Base-by-base conservation (phyloP, 2,113 vertebrate species). In the Lontra canadensis region DNA sequence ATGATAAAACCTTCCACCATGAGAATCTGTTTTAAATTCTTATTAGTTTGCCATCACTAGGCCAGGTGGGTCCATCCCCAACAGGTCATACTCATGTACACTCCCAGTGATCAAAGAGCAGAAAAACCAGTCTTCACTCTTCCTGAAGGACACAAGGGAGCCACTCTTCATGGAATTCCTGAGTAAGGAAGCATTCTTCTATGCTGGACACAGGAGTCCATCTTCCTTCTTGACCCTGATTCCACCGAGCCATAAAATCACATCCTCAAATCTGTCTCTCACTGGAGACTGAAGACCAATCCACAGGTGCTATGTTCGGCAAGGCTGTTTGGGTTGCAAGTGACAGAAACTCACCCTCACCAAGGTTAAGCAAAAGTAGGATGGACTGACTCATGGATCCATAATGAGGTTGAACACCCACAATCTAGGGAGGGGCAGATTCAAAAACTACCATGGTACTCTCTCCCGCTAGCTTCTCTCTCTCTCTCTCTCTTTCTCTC, bases 21-120 rank as follows among this genome's bases (percentile, higher is more conserved):
- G 4, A 94, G 73, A 42, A 84, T 42, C 76, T 88, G 47, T 71
- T 95, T 93, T 83, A 57, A 92, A 95, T 78, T 90, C 90, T 90
- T 88, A 13, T 73, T 55, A 29, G 44, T 76, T 71, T 90, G 79
- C 83, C 84, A 13, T 15, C 14, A 78, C 13, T 44, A 63, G 82
- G 42, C 57, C 90, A 84, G 18, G 69, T 25, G 18, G 31, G 78
- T 63, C 73, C 83, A 69, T 86, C 74, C 74, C 69, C 82, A 11
- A 61, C 20, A 55, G 25, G 6, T 34, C 63, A 92, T 8, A 59
- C 1, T 23, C 59, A 39, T 0, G 6, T 13, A 61, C 49, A 36
- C 6, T 10, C 21, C 63, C 21, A 5, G n/a, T 67, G 59, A 36
- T 0, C n/a, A n/a, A 61, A 74, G 57, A 39, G 36, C 3, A 63